Conservation (phyloP, 2,113 vertebrate species). For the Octodon degus region DNA sequence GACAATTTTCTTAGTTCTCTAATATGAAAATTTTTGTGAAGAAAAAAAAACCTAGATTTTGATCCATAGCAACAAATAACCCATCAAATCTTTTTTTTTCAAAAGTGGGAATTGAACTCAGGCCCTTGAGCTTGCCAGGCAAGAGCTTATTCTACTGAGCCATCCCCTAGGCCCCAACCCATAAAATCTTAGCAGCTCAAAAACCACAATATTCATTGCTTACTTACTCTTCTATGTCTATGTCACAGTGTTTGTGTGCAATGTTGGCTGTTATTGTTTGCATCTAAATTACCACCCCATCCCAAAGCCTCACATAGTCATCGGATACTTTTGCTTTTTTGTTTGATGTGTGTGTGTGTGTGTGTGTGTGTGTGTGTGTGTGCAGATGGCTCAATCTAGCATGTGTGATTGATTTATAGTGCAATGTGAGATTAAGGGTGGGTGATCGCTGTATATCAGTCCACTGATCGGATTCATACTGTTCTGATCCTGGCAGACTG, state of each 20-base stretch:
- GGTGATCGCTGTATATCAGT: neutral
- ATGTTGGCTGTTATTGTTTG: neutral
- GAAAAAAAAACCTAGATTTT: neutral
- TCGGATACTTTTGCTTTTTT: neutral
- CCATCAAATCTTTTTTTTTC: neutral
- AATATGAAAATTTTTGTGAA: neutral
- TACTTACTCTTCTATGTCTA: neutral
- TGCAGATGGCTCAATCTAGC: neutral
- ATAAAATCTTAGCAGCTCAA: neutral
- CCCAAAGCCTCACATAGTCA: neutral
- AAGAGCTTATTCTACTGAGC: too few relatives aligned
- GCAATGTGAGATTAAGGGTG: neutral
- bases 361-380: too few relatives aligned
- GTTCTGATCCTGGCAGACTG: neutral
- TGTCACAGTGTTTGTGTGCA: neutral
- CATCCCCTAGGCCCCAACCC: neutral
- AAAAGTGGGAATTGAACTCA: too few relatives aligned
- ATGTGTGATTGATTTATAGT: neutral
- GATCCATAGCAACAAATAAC: slow-evolving; percentile 2
- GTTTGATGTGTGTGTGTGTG: too few relatives aligned
- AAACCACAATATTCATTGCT: neutral
- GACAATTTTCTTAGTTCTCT: neutral
- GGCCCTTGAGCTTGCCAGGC: too few relatives aligned
- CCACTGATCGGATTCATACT: neutral
- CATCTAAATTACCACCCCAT: neutral